Conservation (phyloP, 2,888 invertebrate genomes). For the Microdon myrmicae region DNA sequence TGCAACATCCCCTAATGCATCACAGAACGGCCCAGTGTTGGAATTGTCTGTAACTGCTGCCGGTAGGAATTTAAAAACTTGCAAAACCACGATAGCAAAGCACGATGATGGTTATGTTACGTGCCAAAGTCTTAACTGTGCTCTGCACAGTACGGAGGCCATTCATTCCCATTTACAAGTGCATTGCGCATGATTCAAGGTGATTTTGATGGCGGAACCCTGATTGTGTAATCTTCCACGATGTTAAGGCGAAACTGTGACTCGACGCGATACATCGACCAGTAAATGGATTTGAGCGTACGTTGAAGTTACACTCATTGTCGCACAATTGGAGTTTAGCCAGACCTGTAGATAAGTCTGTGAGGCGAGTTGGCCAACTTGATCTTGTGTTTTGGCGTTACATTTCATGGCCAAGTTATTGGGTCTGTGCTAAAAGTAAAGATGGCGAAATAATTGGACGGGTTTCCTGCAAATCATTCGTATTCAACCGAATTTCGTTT, state of each 20-base stretch:
- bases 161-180: constrained; percentile 9
- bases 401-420: constrained; percentile 1
- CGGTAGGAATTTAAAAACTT: too few relatives aligned
- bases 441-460: constrained; percentile 1
- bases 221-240: constrained; percentile 30
- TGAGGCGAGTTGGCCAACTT: constrained; percentile 12
- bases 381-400: not conserved
- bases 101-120: constrained; percentile 32
- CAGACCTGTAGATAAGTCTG: constrained; percentile 7
- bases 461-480: too few relatives aligned
- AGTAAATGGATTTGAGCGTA: constrained; percentile 7
- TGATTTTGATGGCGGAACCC: constrained; percentile 4
- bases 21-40: too few relatives aligned
- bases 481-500: too few relatives aligned
- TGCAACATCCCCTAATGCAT: too few relatives aligned
- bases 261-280: constrained; percentile 10
- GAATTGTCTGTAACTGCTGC: too few relatives aligned
- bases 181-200: constrained; percentile 21
- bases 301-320: constrained; percentile 3
- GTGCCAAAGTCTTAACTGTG: constrained; percentile 31
- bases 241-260: constrained; percentile 16
- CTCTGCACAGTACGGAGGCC: not conserved
- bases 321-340: constrained; percentile 16
- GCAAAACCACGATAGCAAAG: too few relatives aligned
- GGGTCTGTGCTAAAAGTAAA: not conserved